A percentile compares a stretch with the other conserved stretches of the same genome.
phyloP scores from a whole-genome alignment of 1,140 invertebrate species.

The Octopus bimaculoides region DNA sequence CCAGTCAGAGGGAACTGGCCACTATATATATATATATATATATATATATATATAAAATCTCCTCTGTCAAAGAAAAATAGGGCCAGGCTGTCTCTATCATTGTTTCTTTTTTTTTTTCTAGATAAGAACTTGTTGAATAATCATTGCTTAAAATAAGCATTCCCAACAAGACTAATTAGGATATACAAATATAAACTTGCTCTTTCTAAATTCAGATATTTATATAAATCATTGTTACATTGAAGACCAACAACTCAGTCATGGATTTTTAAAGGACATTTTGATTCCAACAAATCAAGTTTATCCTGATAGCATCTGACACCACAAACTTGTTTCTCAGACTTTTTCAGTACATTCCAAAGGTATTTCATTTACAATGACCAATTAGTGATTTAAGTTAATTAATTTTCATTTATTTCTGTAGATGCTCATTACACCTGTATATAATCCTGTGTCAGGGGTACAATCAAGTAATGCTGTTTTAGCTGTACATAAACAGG shows the following conservation, averaged over 20 bases:
- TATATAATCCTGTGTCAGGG: slow-evolving; percentile 44
- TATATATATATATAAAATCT: not conserved
- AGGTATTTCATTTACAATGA: too few relatives aligned
- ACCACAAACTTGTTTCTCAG: too few relatives aligned
- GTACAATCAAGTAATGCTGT: slow-evolving; percentile 20
- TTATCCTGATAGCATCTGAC: too few relatives aligned
- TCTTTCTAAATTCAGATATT: too few relatives aligned
- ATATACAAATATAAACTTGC: too few relatives aligned
- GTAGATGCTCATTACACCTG: slow-evolving; percentile 55
- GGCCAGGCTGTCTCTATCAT: not conserved
- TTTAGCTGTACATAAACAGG: slow-evolving; percentile 62
- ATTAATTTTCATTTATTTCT: slow-evolving; percentile 20
- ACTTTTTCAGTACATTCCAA: too few relatives aligned
- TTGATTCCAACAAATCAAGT: too few relatives aligned
- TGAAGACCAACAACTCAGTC: too few relatives aligned
- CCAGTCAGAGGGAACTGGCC: not conserved
- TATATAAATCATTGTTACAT: too few relatives aligned
- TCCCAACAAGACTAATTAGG: not conserved
- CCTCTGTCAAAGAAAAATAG: too few relatives aligned
- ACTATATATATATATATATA: not conserved
- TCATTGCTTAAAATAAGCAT: not conserved
- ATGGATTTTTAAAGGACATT: too few relatives aligned
- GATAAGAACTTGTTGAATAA: not conserved
- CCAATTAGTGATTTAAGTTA: too few relatives aligned
- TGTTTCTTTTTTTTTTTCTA: not conserved